Base-by-base conservation (phyloP, 1,140 invertebrate genomes). In the Phthorimaea operculella region DNA sequence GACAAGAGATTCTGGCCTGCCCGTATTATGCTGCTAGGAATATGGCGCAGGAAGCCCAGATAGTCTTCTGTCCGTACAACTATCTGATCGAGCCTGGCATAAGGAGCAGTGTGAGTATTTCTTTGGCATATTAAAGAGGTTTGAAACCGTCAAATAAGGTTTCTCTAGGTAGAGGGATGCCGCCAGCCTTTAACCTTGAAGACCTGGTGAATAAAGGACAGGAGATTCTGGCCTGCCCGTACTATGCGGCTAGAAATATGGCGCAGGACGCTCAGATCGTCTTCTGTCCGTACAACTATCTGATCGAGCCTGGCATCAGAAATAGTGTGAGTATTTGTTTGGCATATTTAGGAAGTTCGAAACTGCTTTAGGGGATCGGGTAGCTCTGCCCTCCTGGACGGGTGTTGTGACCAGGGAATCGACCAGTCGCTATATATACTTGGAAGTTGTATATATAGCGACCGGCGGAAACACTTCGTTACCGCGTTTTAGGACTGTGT, bases 31-130 rank as follows among this genome's bases (percentile, higher is more conserved):
- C 86, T 0, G 87, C 90, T 0, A 85, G 91, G 50, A 76, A 84
- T 0, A 74, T 96, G 51, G 88, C 89, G 54, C 62, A 71, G 0
- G 63, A 72, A 0, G 90, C 94, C 0, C 88, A 95, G 8, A 91
- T 96, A 1, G 87, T 96, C 1, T 94, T 96, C 72, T 95, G 93
- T 68, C 94, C 95, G 0, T 96, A 96, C 72, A 95, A 95, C 74
- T 96, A 96, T 67, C 70, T 96, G 0, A 87, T 96, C n/a, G 92
- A 94, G 69, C 91, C 91, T 0, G 42, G 68, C 0, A 92, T 94
- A 33, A 85, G 91, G 34, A 80, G 83, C 16, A 89, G 77, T 59
- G 90, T 91, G 70, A 88, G 88, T 82, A 49, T 56, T n/a, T n/a
- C 8, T 54, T 49, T 49, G 63, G n/a, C n/a, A n/a, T n/a, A n/a